These are phyloP conservation scores for Orestias chungarensis DNA, from an alignment of 2,797 vertebrate genomes.

Conservation along the genomic window DNA sequence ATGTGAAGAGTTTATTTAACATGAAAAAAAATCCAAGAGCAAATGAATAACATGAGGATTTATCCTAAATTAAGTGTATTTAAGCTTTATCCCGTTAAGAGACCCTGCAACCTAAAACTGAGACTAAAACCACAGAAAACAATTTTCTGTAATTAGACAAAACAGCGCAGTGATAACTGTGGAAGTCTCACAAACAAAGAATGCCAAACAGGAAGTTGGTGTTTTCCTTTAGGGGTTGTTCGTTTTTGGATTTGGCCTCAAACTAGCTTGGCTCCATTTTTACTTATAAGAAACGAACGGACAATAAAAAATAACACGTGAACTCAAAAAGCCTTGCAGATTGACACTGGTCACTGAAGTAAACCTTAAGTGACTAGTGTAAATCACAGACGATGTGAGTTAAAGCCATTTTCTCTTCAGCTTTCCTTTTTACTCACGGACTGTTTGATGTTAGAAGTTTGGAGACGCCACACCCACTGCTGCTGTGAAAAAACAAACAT, in stretches of 20 bases:
- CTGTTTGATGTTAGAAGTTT: constrained; percentile 29
- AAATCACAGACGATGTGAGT: too few relatives aligned
- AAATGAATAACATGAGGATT: not conserved
- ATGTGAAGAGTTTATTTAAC: not conserved
- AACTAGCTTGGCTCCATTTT: constrained; percentile 2
- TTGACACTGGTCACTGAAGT: not conserved
- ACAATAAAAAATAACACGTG: too few relatives aligned
- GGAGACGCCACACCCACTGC: constrained; percentile 48
- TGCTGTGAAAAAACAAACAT: constrained; percentile 26
- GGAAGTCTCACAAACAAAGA: constrained; percentile 30
- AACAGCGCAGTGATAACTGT: constrained; percentile 10
- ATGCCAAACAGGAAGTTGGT: constrained; percentile 50
- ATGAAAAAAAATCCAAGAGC: not conserved
- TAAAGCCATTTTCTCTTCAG: not conserved
- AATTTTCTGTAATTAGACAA: not conserved
- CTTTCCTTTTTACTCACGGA: constrained; percentile 8
- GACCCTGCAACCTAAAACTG: not conserved
- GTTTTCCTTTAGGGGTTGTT: constrained; percentile 7
- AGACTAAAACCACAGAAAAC: not conserved
- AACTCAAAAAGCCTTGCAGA: too few relatives aligned
- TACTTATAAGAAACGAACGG: not conserved
- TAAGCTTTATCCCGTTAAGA: not conserved
- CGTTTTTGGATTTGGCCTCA: constrained; percentile 23
- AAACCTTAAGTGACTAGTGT: not conserved
- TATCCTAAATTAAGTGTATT: not conserved